A percentile compares a stretch with the other conserved stretches of the same genome.
Evolutionary conservation across 1,140 invertebrate species (phyloP).

Genomic region (Cydia amplana): DNA sequence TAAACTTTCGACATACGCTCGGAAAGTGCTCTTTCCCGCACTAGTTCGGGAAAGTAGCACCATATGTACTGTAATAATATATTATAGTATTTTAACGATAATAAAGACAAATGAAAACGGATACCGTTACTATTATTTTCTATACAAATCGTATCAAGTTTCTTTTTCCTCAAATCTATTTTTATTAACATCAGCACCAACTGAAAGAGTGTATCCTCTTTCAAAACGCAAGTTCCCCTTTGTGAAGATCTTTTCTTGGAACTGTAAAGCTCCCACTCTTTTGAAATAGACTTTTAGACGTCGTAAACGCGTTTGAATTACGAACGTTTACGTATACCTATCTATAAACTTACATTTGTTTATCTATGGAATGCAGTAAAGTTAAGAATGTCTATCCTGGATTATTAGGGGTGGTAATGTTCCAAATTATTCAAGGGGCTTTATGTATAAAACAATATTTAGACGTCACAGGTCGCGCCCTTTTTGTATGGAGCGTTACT

Average conservation of each 20-base stretch:
- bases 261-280: neutral
- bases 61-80: no score
- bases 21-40: no score
- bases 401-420: neutral
- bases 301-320: constrained; percentile 1
- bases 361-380: constrained; percentile 9
- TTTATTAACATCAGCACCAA: neutral
- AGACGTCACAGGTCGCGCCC: no score
- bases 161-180: neutral
- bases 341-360: neutral
- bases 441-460: no score
- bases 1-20: no score
- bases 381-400: neutral
- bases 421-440: no score
- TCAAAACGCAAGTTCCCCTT: neutral
- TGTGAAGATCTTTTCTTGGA: neutral
- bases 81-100: no score
- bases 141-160: no score
- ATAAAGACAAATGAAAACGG: no score
- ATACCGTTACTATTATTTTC: no score
- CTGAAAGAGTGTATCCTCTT: neutral
- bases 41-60: no score
- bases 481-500: no score
- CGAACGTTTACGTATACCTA: neutral
- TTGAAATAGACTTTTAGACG: neutral